Evolutionary conservation across 2,888 invertebrate species (phyloP).

Genomic region (Zygogramma bicolorata): DNA sequence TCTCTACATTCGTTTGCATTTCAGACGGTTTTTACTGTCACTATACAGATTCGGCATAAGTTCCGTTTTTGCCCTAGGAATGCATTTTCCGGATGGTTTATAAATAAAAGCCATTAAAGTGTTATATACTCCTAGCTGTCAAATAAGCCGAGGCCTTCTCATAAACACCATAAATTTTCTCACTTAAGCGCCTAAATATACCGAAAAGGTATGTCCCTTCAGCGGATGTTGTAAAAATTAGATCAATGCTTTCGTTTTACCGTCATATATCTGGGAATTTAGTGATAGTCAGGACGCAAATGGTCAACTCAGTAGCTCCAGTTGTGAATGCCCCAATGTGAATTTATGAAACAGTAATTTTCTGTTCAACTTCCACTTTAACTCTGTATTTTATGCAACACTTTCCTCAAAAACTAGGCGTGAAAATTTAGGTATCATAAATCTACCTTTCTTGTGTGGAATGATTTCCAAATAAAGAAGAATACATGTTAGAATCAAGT

Average conservation of each 20-base stretch:
- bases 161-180: conserved; percentile 56
- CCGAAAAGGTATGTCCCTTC: conserved; percentile 21
- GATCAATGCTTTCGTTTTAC: conserved; percentile 3
- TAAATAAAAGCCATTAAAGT: conserved; percentile 44
- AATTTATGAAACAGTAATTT: neutral
- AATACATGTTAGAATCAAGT: too few species aligned
- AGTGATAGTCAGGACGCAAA: neutral
- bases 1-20: too few species aligned
- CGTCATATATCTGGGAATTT: neutral
- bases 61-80: neutral
- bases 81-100: conserved; percentile 16
- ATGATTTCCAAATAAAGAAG: too few species aligned
- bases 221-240: conserved; percentile 18
- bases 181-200: conserved; percentile 54
- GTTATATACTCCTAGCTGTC: conserved; percentile 42
- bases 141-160: conserved; percentile 42
- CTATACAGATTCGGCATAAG: too few species aligned
- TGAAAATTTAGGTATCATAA: too few species aligned
- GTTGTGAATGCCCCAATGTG: neutral
- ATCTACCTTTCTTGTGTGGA: too few species aligned
- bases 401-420: too few species aligned
- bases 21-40: too few species aligned
- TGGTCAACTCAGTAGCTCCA: neutral
- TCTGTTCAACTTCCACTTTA: too few species aligned
- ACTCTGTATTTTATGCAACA: too few species aligned